A percentile compares a stretch with the other conserved stretches of the same genome.
Evolutionary conservation across 2,113 vertebrate species (phyloP).

Genomic region (Engraulis encrasicolus): DNA sequence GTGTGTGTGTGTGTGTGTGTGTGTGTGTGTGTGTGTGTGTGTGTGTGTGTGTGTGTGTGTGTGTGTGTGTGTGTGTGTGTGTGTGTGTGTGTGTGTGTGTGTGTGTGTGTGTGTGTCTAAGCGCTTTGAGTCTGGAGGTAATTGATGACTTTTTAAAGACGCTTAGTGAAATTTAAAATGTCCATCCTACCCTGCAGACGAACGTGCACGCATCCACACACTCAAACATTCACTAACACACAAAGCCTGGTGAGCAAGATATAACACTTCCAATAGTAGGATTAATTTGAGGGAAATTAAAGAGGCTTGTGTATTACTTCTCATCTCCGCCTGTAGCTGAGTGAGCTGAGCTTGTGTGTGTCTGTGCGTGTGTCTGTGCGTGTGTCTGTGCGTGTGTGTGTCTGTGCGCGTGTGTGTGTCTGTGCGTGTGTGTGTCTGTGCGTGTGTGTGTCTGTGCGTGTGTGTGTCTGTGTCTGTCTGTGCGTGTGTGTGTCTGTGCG

Average conservation of each 20-base stretch:
- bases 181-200: slow-evolving; percentile 13
- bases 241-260: not conserved
- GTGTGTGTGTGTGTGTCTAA: not conserved
- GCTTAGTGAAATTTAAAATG: slow-evolving; percentile 13
- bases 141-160: slow-evolving; percentile 39
- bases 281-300: no score
- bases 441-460: no score
- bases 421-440: no score
- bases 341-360: no score
- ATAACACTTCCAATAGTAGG: not conserved
- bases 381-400: no score
- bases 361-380: no score
- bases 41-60: not conserved
- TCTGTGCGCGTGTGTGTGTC: no score
- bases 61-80: no score
- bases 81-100: not conserved
- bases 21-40: not conserved
- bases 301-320: no score
- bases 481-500: no score
- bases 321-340: no score
- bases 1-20: not conserved
- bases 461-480: no score
- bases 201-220: slow-evolving; percentile 20
- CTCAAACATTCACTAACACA: not conserved
- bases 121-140: slow-evolving; percentile 23